A percentile compares a stretch with the other conserved stretches of the same genome.
phyloP scores from a whole-genome alignment of 2,888 invertebrate genomes.

The Ectropis crepuscularia region DNA sequence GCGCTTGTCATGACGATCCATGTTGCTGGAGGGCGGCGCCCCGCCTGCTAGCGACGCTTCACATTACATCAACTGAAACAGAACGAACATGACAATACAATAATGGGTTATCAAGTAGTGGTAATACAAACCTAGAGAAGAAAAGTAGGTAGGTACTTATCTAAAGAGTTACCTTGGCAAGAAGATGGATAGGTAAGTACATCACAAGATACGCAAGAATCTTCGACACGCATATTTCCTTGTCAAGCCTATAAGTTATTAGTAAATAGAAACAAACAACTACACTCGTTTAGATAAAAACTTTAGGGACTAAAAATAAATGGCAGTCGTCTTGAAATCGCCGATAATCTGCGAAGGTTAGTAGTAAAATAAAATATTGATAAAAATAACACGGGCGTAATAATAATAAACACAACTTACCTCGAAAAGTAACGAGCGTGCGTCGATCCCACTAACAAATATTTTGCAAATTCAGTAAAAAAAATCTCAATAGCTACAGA shows the following conservation, averaged over 20 bases:
- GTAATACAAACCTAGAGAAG: not conserved
- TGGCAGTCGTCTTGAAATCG: constrained; percentile 7
- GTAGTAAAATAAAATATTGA: not conserved
- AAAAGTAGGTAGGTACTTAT: not conserved
- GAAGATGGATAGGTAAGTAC: too few species aligned
- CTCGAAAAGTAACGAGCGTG: constrained; percentile 72
- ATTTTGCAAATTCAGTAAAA: constrained; percentile 63
- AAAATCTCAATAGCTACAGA: constrained; percentile 66
- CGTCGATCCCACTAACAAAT: constrained; percentile 65
- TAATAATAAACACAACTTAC: constrained; percentile 66
- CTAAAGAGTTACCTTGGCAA: not conserved
- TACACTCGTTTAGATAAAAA: not conserved
- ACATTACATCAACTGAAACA: constrained; percentile 74
- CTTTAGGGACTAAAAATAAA: constrained; percentile 5
- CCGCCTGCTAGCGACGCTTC: constrained; percentile 60
- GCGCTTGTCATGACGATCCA: constrained; percentile 79
- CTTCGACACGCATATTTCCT: too few species aligned
- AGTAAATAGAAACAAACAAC: not conserved
- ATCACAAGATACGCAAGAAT: not conserved
- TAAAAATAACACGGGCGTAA: constrained; percentile 41
- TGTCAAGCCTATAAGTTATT: not conserved
- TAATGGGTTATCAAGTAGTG: not conserved
- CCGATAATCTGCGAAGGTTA: constrained; percentile 27
- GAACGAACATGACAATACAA: not conserved
- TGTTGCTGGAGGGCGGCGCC: constrained; percentile 64